phyloP scores from a whole-genome alignment of 2,113 vertebrate genomes.

The Tragelaphus buxtoni region DNA sequence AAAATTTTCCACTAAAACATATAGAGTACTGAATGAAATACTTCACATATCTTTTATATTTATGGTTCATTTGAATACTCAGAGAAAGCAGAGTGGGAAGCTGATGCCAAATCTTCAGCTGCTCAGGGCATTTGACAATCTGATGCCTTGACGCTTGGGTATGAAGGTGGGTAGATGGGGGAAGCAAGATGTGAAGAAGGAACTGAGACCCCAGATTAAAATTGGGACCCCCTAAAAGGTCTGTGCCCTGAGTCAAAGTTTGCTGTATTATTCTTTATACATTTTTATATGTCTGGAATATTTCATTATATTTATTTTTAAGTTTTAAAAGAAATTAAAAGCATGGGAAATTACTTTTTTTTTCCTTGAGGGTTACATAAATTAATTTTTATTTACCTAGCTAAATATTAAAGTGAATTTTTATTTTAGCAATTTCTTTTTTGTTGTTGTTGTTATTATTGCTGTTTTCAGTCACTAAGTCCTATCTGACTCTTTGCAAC shows the following conservation, averaged over 20 bases:
- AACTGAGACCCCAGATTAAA: not conserved
- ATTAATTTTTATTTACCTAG: not conserved
- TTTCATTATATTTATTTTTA: conserved; percentile 2
- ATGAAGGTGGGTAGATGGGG: not conserved
- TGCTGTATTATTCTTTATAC: not conserved
- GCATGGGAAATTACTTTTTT: not conserved
- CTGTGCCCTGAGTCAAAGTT: not conserved
- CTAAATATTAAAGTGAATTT: conserved; percentile 4
- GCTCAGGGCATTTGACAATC: not conserved
- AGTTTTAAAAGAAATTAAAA: not conserved
- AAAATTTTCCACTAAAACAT: not conserved
- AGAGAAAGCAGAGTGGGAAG: not conserved
- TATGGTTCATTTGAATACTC: not conserved
- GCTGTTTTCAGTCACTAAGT: too few relatives aligned
- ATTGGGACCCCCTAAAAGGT: not conserved
- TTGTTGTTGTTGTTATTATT: too few relatives aligned
- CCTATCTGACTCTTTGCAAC: too few relatives aligned
- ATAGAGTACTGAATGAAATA: conserved; percentile 1
- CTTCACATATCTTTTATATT: not conserved
- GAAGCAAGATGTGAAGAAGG: not conserved
- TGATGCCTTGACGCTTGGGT: not conserved
- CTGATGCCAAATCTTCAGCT: not conserved
- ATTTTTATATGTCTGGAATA: not conserved
- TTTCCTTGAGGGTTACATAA: not conserved
- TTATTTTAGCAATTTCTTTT: not conserved